These are phyloP conservation scores for Hylaea fasciaria DNA, from an alignment of 2,888 invertebrate species.

Conservation along the genomic window DNA sequence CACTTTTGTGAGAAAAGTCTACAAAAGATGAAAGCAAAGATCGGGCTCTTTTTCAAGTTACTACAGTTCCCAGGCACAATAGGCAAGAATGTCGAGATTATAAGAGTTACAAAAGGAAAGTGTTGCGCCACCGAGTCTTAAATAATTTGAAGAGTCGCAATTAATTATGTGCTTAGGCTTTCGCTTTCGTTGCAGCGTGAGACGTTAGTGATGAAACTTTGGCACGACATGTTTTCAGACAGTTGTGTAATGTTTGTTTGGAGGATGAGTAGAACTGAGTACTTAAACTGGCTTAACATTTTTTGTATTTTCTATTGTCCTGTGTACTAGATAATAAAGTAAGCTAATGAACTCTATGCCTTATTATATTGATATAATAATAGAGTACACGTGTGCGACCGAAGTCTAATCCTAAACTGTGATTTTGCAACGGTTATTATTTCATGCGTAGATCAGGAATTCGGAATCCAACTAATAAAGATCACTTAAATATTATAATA, in stretches of 20 bases:
- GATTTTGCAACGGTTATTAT: too few species aligned
- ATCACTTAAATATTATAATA: too few species aligned
- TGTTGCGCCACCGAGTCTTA: slow-evolving; percentile 62
- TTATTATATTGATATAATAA: too few species aligned
- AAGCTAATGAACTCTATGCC: too few species aligned
- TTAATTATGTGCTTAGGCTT: slow-evolving; percentile 64
- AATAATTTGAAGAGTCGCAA: slow-evolving; percentile 53
- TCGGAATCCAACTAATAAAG: too few species aligned
- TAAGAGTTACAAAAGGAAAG: slow-evolving; percentile 39
- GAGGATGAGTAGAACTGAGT: too few species aligned
- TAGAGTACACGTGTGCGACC: too few species aligned
- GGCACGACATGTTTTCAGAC: slow-evolving; percentile 27
- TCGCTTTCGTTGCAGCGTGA: slow-evolving; percentile 57
- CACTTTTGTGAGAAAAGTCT: slow-evolving; percentile 39
- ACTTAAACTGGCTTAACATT: too few species aligned
- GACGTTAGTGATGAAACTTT: slow-evolving; percentile 49
- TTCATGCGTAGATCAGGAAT: too few species aligned
- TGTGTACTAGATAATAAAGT: too few species aligned
- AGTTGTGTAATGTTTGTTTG: slow-evolving; percentile 25
- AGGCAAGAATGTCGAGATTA: slow-evolving; percentile 24
- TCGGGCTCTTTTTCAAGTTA: slow-evolving; percentile 22
- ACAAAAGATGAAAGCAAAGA: slow-evolving; percentile 46
- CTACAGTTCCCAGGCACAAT: slow-evolving; percentile 29
- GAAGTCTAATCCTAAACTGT: too few species aligned
- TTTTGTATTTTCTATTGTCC: too few species aligned